Evolutionary conservation across 2,888 invertebrate species (phyloP).

Genomic region (Eupithecia insigniata): DNA sequence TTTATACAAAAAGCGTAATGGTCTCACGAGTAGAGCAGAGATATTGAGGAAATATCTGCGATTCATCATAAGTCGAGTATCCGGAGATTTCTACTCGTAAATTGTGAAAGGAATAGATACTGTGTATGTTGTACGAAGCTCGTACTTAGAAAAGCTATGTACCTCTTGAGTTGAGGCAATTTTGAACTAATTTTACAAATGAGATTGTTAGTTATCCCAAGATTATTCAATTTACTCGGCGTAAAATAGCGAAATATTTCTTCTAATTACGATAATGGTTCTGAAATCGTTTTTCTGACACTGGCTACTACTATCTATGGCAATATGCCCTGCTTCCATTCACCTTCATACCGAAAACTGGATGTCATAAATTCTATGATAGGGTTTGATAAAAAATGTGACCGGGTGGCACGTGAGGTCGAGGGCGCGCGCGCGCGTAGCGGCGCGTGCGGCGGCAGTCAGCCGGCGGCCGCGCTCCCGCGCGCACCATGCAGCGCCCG

Average conservation of each 20-base stretch:
- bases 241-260: neutral
- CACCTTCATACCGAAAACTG: conserved; percentile 30
- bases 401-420: conserved; percentile 32
- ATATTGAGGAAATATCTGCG: conserved; percentile 32
- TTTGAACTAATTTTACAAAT: neutral
- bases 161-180: neutral
- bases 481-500: conserved; percentile 83
- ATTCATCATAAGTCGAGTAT: conserved; percentile 35
- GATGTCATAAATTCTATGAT: conserved; percentile 32
- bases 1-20: conserved; percentile 19
- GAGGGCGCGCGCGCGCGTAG: conserved; percentile 29
- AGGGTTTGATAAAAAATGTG: conserved; percentile 38
- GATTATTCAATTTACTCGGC: neutral
- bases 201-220: neutral
- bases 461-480: conserved; percentile 71
- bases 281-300: neutral
- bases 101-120: conserved; percentile 38
- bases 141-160: conserved; percentile 28
- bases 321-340: conserved; percentile 28
- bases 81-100: conserved; percentile 36
- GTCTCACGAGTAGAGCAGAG: conserved; percentile 16
- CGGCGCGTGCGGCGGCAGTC: conserved; percentile 61
- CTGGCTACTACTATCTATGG: neutral
- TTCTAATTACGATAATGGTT: neutral
- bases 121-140: conserved; percentile 21